Evolutionary conservation across 1,140 invertebrate genomes (phyloP).

Genomic region (Heliconius nattereri): DNA sequence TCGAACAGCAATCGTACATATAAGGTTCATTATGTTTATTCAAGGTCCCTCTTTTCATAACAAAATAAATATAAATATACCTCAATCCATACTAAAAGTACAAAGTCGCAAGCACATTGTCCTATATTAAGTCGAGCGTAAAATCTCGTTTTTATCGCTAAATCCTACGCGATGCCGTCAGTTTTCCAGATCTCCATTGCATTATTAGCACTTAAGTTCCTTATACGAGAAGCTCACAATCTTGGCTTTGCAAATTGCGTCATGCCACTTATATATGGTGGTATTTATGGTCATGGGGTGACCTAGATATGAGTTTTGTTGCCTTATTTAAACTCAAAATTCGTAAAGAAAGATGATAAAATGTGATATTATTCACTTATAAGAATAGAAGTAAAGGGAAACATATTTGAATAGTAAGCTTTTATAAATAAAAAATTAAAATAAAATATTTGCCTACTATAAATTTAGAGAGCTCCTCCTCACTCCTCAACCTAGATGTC

Average conservation of each 20-base stretch:
- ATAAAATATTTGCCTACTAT: too few relatives aligned
- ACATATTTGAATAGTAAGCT: too few relatives aligned
- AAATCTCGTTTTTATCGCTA: slow-evolving; percentile 26
- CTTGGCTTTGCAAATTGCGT: slow-evolving; percentile 6
- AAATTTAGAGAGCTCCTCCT: too few relatives aligned
- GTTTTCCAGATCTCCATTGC: slow-evolving; percentile 21
- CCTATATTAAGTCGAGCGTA: slow-evolving; percentile 18
- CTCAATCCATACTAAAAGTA: not conserved
- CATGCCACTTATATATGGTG: not conserved
- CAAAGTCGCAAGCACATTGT: not conserved
- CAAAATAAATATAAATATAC: not conserved
- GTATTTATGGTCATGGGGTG: not conserved
- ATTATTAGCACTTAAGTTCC: slow-evolving; percentile 24
- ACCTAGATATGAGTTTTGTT: not conserved
- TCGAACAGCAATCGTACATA: too few relatives aligned
- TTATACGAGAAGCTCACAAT: slow-evolving; percentile 19
- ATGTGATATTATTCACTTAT: too few relatives aligned
- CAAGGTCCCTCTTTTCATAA: not conserved
- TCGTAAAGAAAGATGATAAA: too few relatives aligned
- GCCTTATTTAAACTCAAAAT: not conserved
- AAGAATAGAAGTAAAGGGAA: too few relatives aligned
- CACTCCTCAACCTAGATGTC: too few relatives aligned
- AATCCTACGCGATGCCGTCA: slow-evolving; percentile 29
- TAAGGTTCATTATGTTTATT: too few relatives aligned
- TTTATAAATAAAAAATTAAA: too few relatives aligned